phyloP scores from a whole-genome alignment of 2,888 invertebrate genomes.

The Neoitamus cyanurus region DNA sequence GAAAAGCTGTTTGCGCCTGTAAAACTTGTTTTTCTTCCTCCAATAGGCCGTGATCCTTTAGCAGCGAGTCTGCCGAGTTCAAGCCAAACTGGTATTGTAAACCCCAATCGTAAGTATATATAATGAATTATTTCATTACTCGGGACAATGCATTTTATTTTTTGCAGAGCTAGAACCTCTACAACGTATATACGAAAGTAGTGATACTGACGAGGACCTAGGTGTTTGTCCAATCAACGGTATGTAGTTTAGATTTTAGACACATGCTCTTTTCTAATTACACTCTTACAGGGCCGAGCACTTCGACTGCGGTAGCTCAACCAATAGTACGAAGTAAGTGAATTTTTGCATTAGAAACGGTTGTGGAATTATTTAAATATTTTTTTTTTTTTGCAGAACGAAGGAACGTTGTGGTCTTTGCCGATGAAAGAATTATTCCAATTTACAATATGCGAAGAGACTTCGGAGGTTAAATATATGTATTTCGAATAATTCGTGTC shows the following conservation, averaged over 20 bases:
- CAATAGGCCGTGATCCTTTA: neutral
- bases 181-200: neutral
- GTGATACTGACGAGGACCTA: neutral
- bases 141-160: neutral
- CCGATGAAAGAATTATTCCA: neutral
- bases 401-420: neutral
- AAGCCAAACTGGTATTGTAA: neutral
- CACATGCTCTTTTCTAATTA: neutral
- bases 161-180: neutral
- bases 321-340: neutral
- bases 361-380: neutral
- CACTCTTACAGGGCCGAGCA: neutral
- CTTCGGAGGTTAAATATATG: neutral
- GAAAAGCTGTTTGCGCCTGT: neutral
- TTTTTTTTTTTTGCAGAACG: neutral
- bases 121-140: neutral
- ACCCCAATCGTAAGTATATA: neutral
- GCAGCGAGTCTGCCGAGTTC: neutral
- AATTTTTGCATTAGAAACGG: neutral
- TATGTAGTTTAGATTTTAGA: neutral
- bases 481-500: neutral
- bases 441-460: neutral
- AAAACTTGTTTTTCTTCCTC: neutral
- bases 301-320: neutral
- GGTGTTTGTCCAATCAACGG: neutral